phyloP scores from a whole-genome alignment of 1,140 invertebrate species.

The Drosophila novamexicana region DNA sequence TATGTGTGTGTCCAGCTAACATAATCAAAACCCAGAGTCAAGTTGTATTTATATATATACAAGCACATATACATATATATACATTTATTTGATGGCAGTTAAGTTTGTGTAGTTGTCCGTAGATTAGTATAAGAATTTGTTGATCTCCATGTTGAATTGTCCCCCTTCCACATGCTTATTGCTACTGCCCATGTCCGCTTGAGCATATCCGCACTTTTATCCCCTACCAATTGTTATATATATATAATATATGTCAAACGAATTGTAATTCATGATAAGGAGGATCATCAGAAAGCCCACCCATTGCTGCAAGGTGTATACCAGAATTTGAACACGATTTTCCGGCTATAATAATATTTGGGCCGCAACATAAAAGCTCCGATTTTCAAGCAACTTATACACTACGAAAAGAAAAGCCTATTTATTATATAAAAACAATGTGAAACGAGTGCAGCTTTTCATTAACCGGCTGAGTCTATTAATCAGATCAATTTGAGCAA shows the following conservation, averaged over 20 bases:
- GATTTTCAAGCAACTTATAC: conserved; percentile 63
- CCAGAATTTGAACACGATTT: conserved; percentile 53
- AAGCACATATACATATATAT: conserved; percentile 10
- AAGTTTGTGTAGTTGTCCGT: conserved; percentile 65
- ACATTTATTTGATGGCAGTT: conserved; percentile 48
- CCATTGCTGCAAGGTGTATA: conserved; percentile 54
- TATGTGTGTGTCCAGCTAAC: neutral
- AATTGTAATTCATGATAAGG: neutral
- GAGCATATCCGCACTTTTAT: conserved; percentile 8
- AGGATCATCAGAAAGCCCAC: conserved; percentile 51
- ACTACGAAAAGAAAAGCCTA: conserved; percentile 16
- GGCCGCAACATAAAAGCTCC: conserved; percentile 63
- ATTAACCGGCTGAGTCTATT: conserved; percentile 14
- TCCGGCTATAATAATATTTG: conserved; percentile 39
- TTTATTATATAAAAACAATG: neutral
- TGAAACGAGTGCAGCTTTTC: conserved; percentile 7
- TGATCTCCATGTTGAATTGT: conserved; percentile 20
- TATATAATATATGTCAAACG: conserved; percentile 12
- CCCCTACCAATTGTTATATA: neutral
- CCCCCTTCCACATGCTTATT: conserved; percentile 41
- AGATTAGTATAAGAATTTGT: conserved; percentile 45
- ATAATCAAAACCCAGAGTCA: conserved; percentile 35
- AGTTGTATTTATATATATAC: conserved; percentile 45
- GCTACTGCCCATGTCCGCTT: conserved; percentile 38
- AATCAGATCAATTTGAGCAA: conserved; percentile 14